phyloP scores from a whole-genome alignment of 2,888 invertebrate genomes.

The Andrena haemorrhoa region DNA sequence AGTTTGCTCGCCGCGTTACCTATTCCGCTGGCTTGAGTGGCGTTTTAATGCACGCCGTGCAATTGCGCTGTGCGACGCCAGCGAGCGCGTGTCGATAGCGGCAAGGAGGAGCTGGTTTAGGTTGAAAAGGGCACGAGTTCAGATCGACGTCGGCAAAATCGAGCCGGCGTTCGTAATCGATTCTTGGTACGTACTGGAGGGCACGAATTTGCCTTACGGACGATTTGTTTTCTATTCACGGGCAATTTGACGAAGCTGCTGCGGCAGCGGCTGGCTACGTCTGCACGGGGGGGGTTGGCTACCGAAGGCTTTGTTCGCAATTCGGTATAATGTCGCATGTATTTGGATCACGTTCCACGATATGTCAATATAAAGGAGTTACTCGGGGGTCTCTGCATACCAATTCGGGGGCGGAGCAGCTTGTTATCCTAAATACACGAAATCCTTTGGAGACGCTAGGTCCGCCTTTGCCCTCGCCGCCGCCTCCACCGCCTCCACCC shows the following conservation, averaged over 20 bases:
- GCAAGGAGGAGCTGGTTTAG: not conserved
- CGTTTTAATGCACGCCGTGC: too few relatives aligned
- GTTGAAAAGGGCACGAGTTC: not conserved
- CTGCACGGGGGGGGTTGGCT: not conserved
- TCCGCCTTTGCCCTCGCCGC: conserved; percentile 63
- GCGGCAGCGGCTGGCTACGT: conserved; percentile 45
- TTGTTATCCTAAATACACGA: conserved; percentile 85
- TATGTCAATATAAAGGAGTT: conserved; percentile 85
- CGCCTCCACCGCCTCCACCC: conserved; percentile 24
- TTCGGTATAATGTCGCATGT: conserved; percentile 84
- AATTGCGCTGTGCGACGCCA: too few relatives aligned
- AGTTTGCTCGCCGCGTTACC: not conserved
- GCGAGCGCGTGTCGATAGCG: too few relatives aligned
- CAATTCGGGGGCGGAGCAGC: conserved; percentile 82
- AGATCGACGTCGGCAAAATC: conserved; percentile 40
- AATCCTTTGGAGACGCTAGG: conserved; percentile 82
- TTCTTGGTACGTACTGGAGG: conserved; percentile 47
- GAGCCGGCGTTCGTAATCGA: conserved; percentile 64
- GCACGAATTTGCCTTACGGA: conserved; percentile 78
- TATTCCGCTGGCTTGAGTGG: too few relatives aligned
- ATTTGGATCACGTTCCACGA: conserved; percentile 85
- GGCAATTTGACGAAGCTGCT: conserved; percentile 77
- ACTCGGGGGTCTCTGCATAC: conserved; percentile 82
- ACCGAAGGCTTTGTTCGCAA: conserved; percentile 79
- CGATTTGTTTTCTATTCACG: conserved; percentile 82